Percentiles rank a stretch among this genome's conserved stretches.
phyloP scores from a whole-genome alignment of 2,113 vertebrate species.

The Cettia cetti region DNA sequence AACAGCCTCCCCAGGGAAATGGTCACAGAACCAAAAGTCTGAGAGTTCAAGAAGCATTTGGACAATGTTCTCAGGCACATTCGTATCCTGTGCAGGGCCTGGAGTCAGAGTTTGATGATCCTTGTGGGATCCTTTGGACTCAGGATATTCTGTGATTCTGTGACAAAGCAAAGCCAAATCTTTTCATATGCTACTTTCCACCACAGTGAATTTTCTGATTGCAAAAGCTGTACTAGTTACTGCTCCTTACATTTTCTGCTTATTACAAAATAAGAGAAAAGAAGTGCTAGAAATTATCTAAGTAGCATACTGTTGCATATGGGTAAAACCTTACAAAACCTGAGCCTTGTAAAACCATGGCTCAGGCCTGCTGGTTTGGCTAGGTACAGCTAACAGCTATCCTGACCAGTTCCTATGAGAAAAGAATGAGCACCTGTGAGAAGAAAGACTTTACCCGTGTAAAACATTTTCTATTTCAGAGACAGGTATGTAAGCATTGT shows the following conservation, averaged over 20 bases:
- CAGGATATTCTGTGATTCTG: not conserved
- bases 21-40: not conserved
- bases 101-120: not conserved
- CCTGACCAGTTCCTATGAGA: not conserved
- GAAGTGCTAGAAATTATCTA: not conserved
- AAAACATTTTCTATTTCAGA: not conserved
- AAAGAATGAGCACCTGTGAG: not conserved
- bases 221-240: not conserved
- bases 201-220: not conserved
- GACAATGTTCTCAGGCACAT: not conserved
- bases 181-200: not conserved
- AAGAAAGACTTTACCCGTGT: not conserved
- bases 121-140: not conserved
- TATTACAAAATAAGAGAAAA: not conserved
- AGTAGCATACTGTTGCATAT: not conserved
- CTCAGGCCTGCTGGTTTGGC: not conserved
- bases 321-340: not conserved
- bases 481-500: not conserved
- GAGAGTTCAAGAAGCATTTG: not conserved
- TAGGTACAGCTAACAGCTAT: not conserved
- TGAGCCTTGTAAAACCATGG: not conserved
- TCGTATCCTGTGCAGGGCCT: not conserved
- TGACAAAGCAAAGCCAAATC: not conserved
- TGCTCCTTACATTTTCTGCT: not conserved
- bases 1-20: not conserved